Evolutionary conservation across 2,888 invertebrate genomes (phyloP).

Genomic region (Dryadula phaetusa): DNA sequence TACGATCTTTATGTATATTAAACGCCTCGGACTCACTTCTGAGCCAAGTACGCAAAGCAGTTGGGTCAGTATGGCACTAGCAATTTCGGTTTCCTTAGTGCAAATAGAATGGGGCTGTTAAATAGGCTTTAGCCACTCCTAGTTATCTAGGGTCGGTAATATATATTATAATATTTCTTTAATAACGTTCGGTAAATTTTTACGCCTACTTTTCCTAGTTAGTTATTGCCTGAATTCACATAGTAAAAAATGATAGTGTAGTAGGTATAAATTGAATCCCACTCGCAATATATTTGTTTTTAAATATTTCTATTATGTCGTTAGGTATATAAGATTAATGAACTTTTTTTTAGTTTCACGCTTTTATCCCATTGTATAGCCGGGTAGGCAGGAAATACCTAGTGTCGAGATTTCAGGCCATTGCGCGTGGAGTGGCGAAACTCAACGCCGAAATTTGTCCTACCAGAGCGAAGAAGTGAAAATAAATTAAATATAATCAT

Average conservation of each 20-base stretch:
- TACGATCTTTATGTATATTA: constrained; percentile 3
- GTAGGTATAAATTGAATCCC: too few species aligned
- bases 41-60: constrained; percentile 40
- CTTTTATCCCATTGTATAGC: too few species aligned
- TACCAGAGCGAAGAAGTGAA: too few species aligned
- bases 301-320: too few species aligned
- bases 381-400: too few species aligned
- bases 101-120: constrained; percentile 50
- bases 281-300: too few species aligned
- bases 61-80: constrained; percentile 44
- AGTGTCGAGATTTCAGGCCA: too few species aligned
- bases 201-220: neutral
- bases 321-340: too few species aligned
- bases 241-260: neutral
- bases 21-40: constrained; percentile 11
- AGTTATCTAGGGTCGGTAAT: neutral
- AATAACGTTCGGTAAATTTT: neutral
- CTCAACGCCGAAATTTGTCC: too few species aligned
- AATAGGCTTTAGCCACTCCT: constrained; percentile 23
- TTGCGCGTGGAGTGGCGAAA: too few species aligned
- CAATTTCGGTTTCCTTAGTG: constrained; percentile 51
- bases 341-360: too few species aligned
- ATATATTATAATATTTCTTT: constrained; percentile 14
- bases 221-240: neutral
- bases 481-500: too few species aligned